Evolutionary conservation across 2,113 vertebrate genomes (phyloP), one percentile per base, ranked within the genome.

Genomic region (Penelope pileata): DNA sequence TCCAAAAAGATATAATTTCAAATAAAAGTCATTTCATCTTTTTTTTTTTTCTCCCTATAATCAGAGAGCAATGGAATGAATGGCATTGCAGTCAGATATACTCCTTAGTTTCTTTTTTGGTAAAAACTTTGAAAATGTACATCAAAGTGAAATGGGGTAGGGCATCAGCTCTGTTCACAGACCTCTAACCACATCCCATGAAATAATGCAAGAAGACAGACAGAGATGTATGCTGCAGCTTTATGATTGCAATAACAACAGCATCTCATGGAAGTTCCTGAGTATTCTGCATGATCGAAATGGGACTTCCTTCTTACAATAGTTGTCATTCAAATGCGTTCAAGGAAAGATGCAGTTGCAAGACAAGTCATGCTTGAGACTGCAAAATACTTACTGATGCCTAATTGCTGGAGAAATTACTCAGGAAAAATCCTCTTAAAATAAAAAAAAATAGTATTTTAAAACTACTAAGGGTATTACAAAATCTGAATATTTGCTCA

Each of bases 321-420:
- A 81, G 72, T 56, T 86, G 53, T 34, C 48, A 74, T 80, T 81
- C 62, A 77, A n/a, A 66, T 58, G 87, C 16, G 60, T 72, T 94
- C 34, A 91, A 86, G 47, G 48, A 88, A 91, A 94, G 88, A 96
- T 74, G 85, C 88, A 91, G 60, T 81, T 94, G 79, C 85, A 95
- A 91, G 64, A 81, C 81, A 88, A 93, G 43, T 86, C 85, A 88
- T 96, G 94, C 91, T 95, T 72, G 38, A 93, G 64, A 83, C 91
- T 97, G 79, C 95, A 92, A 90, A 42, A 95, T 95, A 97, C 94
- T 95, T 96, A 96, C 91, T 96, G 91, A 69, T 88, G 85, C 34
- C 90, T 96, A 96, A 96, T 90, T 96, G 94, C 64, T 94, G 93
- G 42, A 95, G 93, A 88, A 94, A 83, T 91, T 94, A 93, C 43